Percentiles rank a stretch among this genome's conserved stretches.
Conservation (phyloP, 2,797 vertebrate species). For the Otolemur crassicaudatus region DNA sequence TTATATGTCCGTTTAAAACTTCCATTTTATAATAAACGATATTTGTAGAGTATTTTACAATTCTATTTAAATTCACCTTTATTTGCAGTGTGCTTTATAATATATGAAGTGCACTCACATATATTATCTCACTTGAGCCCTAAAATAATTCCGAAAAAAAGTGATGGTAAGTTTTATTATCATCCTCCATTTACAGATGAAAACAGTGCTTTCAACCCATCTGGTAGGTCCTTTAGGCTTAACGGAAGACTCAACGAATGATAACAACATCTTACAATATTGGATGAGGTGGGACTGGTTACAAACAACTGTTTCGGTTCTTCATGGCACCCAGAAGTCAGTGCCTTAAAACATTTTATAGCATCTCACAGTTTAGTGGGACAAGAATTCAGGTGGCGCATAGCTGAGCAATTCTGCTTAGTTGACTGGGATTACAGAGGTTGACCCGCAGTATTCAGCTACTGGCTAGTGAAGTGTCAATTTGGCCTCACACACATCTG, state of each 20-base stretch:
- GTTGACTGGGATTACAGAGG: too few species aligned
- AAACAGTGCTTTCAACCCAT: not conserved
- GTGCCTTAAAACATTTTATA: not conserved
- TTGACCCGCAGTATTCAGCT: not conserved
- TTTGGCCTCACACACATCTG: not conserved
- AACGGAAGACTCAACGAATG: not conserved
- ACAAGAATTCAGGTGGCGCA: not conserved
- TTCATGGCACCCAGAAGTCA: not conserved
- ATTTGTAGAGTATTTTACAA: constrained; percentile 1
- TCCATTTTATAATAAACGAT: constrained; percentile 34
- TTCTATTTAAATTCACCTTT: constrained; percentile 33
- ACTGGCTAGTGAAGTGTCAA: not conserved
- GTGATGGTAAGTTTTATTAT: not conserved
- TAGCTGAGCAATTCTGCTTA: not conserved
- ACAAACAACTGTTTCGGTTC: not conserved
- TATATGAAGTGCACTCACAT: constrained; percentile 41
- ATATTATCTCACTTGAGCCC: constrained; percentile 6
- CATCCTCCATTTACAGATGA: not conserved
- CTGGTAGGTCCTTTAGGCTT: not conserved
- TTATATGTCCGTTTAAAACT: constrained; percentile 18
- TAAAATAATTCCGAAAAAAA: constrained; percentile 61
- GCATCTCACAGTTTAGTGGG: not conserved
- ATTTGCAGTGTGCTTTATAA: constrained; percentile 46
- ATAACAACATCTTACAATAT: not conserved
- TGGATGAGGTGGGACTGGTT: not conserved